These are phyloP conservation scores for Ophonus ardosiacus DNA, from an alignment of 2,888 invertebrate species.

Conservation along the genomic window DNA sequence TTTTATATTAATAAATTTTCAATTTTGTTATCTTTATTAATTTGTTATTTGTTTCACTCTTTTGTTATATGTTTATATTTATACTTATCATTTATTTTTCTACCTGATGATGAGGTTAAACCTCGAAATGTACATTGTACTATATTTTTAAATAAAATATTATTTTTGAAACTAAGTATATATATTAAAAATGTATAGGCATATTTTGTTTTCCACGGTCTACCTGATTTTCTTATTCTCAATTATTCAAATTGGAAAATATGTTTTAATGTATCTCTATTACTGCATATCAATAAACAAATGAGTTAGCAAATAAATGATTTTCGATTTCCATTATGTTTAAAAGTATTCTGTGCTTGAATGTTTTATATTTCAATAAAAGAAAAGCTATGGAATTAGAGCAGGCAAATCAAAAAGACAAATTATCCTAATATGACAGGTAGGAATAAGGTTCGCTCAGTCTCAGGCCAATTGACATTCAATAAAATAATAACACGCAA, in stretches of 20 bases:
- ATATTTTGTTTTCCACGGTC: no score
- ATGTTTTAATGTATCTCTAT: no score
- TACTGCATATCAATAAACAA: background rate
- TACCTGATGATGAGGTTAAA: no score
- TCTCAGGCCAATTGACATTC: constrained; percentile 45
- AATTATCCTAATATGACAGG: constrained; percentile 12
- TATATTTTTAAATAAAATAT: no score
- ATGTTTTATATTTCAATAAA: background rate
- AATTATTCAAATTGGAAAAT: background rate
- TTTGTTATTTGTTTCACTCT: no score
- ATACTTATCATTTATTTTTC: no score
- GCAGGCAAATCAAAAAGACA: constrained; percentile 33
- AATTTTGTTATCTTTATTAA: no score
- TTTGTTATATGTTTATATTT: no score
- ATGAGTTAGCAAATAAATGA: background rate
- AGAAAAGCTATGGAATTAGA: background rate
- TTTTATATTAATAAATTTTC: no score
- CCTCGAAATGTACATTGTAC: no score
- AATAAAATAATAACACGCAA: constrained; percentile 52
- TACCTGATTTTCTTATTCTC: background rate
- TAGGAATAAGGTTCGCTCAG: constrained; percentile 9
- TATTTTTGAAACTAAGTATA: no score
- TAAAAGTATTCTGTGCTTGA: background rate
- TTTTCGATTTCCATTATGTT: constrained; percentile 19
- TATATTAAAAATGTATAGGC: no score